Percentiles rank a stretch among this genome's conserved stretches.
Conservation (phyloP, 92 coral and sea anemone species). For the Parazoanthus atlanticus region DNA sequence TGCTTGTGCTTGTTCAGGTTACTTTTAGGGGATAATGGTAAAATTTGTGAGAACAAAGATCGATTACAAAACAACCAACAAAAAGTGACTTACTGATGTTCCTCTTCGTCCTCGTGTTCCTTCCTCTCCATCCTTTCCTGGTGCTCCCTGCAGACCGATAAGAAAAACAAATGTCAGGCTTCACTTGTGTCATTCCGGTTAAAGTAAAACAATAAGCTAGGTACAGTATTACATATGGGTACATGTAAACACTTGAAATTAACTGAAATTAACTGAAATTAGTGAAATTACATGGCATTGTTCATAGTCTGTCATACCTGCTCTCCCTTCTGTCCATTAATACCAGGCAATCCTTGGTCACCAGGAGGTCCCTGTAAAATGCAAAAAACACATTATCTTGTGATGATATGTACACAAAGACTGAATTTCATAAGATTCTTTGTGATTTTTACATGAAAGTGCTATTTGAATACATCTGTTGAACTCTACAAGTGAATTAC, state of each 20-base stretch:
- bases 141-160: conserved; percentile 57
- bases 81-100: conserved; percentile 52
- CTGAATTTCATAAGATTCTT: background rate
- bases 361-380: conserved; percentile 18
- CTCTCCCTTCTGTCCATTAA: conserved; percentile 28
- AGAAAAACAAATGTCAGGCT: background rate
- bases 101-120: conserved; percentile 62
- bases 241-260: background rate
- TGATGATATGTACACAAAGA: background rate
- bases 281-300: background rate
- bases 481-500: too few species aligned
- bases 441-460: too few species aligned
- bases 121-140: conserved; percentile 53
- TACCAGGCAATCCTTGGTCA: conserved; percentile 22
- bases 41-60: conserved; percentile 14
- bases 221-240: background rate
- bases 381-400: background rate
- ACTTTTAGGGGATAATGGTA: background rate
- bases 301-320: background rate
- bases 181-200: too few species aligned
- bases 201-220: background rate
- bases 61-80: background rate
- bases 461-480: too few species aligned
- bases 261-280: background rate
- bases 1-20: background rate